These are phyloP conservation scores for Drosophila neoperkinsi DNA, from an alignment of 2,888 invertebrate species.

Conservation along the genomic window DNA sequence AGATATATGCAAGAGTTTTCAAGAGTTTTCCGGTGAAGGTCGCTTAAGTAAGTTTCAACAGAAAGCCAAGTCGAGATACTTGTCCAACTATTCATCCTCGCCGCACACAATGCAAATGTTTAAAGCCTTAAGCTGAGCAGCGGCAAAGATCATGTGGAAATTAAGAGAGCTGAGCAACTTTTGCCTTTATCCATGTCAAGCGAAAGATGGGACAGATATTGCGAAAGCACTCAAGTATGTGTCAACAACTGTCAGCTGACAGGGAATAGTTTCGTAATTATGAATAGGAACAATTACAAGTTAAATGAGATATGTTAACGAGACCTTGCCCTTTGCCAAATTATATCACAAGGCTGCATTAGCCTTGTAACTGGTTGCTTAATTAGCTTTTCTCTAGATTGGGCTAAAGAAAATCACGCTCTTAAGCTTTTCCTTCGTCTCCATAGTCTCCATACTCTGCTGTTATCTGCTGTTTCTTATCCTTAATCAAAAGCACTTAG, in stretches of 20 bases:
- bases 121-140: constrained; percentile 17
- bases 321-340: neutral
- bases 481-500: constrained; percentile 7
- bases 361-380: neutral
- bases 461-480: neutral
- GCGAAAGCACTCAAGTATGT: neutral
- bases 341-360: neutral
- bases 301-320: neutral
- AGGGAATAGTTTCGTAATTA: neutral
- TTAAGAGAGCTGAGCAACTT: constrained; percentile 7
- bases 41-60: constrained; percentile 66
- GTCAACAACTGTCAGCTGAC: neutral
- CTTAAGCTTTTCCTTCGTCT: neutral
- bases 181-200: neutral
- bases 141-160: constrained; percentile 17
- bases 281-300: neutral
- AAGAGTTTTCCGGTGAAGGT: constrained; percentile 61
- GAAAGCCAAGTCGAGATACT: constrained; percentile 39
- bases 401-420: neutral
- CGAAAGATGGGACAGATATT: constrained; percentile 6
- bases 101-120: constrained; percentile 13
- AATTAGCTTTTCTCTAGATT: neutral
- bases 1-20: constrained; percentile 58
- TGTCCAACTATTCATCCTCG: constrained; percentile 3
- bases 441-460: neutral